phyloP scores from a whole-genome alignment of 2,113 vertebrate genomes.

The Porphyrio hochstetteri region DNA sequence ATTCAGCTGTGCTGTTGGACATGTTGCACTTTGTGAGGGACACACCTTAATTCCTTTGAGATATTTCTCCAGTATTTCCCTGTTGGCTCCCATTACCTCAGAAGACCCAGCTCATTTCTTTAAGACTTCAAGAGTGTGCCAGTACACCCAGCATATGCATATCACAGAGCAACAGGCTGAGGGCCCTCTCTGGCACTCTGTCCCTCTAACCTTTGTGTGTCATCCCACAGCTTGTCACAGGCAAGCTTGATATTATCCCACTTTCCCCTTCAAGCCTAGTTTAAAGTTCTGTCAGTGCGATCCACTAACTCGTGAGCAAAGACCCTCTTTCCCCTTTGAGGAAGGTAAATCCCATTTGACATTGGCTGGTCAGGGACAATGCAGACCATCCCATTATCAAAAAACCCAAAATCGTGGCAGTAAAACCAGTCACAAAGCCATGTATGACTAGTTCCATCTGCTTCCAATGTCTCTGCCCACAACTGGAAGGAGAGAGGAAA shows the following conservation, averaged over 20 bases:
- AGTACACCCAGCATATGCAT: not conserved
- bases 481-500: not conserved
- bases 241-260: not conserved
- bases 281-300: not conserved
- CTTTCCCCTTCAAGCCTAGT: not conserved
- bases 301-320: not conserved
- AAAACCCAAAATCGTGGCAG: not conserved
- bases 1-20: not conserved
- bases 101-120: not conserved
- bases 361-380: not conserved
- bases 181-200: not conserved
- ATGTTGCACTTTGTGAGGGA: not conserved
- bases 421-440: rapidly evolving
- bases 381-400: not conserved
- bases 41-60: not conserved
- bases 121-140: not conserved
- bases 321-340: not conserved
- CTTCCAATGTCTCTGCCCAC: not conserved
- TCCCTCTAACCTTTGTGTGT: not conserved
- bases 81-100: not conserved
- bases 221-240: not conserved
- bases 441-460: not conserved
- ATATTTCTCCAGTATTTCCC: not conserved
- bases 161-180: not conserved
- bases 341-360: not conserved